These are phyloP conservation scores for Tetramorium simillimum DNA, from an alignment of 1,140 invertebrate genomes.

Conservation along the genomic window DNA sequence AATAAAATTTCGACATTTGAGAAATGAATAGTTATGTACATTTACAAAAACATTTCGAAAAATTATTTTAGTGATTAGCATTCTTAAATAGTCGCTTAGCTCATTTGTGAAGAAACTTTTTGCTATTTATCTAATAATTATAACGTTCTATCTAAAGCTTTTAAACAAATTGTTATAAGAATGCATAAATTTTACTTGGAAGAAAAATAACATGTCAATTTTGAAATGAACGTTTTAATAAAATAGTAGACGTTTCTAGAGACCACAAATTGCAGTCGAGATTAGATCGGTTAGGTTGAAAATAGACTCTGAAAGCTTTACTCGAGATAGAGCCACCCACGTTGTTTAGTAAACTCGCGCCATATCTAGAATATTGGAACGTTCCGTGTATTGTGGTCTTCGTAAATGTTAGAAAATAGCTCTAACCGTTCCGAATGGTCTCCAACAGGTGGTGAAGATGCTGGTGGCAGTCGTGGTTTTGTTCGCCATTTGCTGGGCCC, in stretches of 20 bases:
- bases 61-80: not conserved
- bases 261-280: not conserved
- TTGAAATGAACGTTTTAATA: not conserved
- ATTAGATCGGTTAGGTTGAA: not conserved
- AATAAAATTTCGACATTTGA: not conserved
- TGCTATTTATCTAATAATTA: not conserved
- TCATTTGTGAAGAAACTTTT: not conserved
- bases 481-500: slow-evolving; percentile 90
- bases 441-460: slow-evolving; percentile 89
- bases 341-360: not conserved
- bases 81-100: not conserved
- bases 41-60: not conserved
- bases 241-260: not conserved
- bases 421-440: slow-evolving; percentile 27
- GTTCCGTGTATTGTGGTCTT: not conserved
- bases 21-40: not conserved
- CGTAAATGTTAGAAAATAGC: not conserved
- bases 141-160: not conserved
- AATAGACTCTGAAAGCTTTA: not conserved
- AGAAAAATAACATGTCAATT: not conserved
- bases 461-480: slow-evolving; percentile 89
- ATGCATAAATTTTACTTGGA: not conserved
- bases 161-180: not conserved
- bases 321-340: not conserved
- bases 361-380: not conserved